Conservation (phyloP, 2,888 invertebrate species). For the Trichogramma dendrolimi region DNA sequence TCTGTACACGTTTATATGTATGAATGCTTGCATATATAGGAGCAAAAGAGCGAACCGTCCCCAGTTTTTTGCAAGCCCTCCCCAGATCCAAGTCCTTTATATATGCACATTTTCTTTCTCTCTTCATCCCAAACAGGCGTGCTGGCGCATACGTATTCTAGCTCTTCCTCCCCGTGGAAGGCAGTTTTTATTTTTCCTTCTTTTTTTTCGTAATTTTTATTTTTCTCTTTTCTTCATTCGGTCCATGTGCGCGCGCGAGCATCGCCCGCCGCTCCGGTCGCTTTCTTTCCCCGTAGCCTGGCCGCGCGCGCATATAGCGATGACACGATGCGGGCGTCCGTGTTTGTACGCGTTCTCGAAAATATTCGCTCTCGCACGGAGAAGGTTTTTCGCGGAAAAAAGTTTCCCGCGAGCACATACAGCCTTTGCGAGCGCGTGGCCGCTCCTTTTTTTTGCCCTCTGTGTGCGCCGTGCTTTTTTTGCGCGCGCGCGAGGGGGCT, state of each 20-base stretch:
- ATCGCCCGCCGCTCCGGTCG: conserved; percentile 35
- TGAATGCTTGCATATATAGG: too few relatives aligned
- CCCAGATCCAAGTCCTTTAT: too few relatives aligned
- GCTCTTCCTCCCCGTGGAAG: too few relatives aligned
- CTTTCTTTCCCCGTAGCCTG: conserved; percentile 13
- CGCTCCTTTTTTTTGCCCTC: conserved; percentile 2
- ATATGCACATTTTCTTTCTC: too few relatives aligned
- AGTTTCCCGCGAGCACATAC: conserved; percentile 24
- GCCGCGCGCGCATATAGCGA: not conserved
- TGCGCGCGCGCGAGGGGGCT: conserved; percentile 18
- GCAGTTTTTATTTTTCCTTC: too few relatives aligned
- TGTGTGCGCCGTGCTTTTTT: conserved; percentile 5
- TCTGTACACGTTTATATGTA: too few relatives aligned
- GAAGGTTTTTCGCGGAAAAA: conserved; percentile 30
- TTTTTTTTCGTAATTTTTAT: too few relatives aligned
- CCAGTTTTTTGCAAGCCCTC: too few relatives aligned
- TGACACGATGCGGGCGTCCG: conserved; percentile 11
- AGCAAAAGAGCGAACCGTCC: too few relatives aligned
- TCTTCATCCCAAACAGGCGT: too few relatives aligned
- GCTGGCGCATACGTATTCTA: too few relatives aligned
- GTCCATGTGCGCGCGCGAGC: conserved; percentile 5
- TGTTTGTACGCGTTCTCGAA: conserved; percentile 23
- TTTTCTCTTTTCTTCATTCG: too few relatives aligned
- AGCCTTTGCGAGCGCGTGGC: not conserved
- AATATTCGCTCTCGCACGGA: conserved; percentile 29